Percentiles rank a stretch among this genome's conserved stretches.
Evolutionary conservation across 2,888 invertebrate species (phyloP).

Genomic region (Stenolophus ochropezus): DNA sequence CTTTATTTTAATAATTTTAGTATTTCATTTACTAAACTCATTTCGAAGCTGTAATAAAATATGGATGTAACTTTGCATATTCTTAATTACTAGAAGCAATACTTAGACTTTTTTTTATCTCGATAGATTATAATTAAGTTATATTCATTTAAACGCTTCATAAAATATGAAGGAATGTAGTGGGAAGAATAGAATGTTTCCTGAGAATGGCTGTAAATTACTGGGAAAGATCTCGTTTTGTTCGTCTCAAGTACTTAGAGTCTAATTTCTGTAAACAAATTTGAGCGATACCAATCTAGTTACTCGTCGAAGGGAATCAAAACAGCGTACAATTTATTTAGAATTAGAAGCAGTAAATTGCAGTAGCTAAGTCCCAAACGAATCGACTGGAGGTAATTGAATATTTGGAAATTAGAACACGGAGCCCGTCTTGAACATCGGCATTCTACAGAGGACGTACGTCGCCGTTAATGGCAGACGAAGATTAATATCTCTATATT

Average conservation of each 20-base stretch:
- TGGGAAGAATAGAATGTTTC: not conserved
- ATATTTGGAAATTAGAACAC: slow-evolving; percentile 35
- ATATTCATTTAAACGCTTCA: too few relatives aligned
- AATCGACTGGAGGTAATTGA: slow-evolving; percentile 30
- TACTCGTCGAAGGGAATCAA: slow-evolving; percentile 13
- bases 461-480: slow-evolving; percentile 37
- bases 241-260: not conserved
- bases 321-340: slow-evolving; percentile 28
- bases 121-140: too few relatives aligned
- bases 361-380: slow-evolving; percentile 13
- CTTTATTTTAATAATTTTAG: too few relatives aligned
- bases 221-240: not conserved
- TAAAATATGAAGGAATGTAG: not conserved
- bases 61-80: too few relatives aligned
- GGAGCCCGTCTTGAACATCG: not conserved
- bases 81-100: too few relatives aligned
- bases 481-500: slow-evolving; percentile 58
- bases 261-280: slow-evolving; percentile 24
- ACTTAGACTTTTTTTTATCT: too few relatives aligned
- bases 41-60: too few relatives aligned
- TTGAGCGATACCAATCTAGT: slow-evolving; percentile 5
- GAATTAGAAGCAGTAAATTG: slow-evolving; percentile 20
- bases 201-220: not conserved
- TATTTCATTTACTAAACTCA: too few relatives aligned
- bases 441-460: slow-evolving; percentile 32